Evolutionary conservation across 2,113 vertebrate genomes (phyloP).

Genomic region (Silurus meridionalis): DNA sequence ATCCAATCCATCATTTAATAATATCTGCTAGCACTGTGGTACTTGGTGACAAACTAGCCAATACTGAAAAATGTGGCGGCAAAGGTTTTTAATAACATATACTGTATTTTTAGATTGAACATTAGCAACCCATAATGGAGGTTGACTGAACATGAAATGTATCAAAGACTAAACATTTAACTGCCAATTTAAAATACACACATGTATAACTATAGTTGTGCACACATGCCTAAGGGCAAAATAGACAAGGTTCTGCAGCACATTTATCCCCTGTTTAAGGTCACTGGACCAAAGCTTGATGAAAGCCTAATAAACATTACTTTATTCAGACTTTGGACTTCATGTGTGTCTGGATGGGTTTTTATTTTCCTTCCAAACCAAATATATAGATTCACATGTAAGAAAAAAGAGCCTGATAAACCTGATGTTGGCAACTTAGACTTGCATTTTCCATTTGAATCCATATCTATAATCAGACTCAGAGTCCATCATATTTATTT

Average conservation of each 20-base stretch:
- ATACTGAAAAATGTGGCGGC: background rate
- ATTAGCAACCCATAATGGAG: background rate
- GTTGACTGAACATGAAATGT: background rate
- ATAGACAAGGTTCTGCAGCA: background rate
- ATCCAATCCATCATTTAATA: background rate
- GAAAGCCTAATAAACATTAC: background rate
- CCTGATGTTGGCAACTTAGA: too few species aligned
- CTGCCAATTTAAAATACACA: background rate
- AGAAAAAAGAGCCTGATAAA: background rate
- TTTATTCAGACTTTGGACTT: too few species aligned
- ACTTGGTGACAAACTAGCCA: constrained; percentile 17
- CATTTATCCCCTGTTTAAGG: background rate
- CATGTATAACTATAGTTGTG: background rate
- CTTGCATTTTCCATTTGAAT: background rate
- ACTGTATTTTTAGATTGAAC: background rate
- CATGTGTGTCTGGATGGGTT: background rate
- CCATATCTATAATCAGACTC: background rate
- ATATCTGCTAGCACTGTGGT: background rate
- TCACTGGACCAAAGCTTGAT: background rate
- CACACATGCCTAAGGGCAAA: background rate
- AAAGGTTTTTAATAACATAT: background rate
- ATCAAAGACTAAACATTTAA: background rate
- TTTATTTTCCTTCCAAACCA: background rate
- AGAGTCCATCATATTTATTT: too few species aligned
- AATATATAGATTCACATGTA: background rate